These are phyloP conservation scores for Megaleporinus macrocephalus DNA, from an alignment of 2,113 vertebrate genomes.

Conservation along the genomic window DNA sequence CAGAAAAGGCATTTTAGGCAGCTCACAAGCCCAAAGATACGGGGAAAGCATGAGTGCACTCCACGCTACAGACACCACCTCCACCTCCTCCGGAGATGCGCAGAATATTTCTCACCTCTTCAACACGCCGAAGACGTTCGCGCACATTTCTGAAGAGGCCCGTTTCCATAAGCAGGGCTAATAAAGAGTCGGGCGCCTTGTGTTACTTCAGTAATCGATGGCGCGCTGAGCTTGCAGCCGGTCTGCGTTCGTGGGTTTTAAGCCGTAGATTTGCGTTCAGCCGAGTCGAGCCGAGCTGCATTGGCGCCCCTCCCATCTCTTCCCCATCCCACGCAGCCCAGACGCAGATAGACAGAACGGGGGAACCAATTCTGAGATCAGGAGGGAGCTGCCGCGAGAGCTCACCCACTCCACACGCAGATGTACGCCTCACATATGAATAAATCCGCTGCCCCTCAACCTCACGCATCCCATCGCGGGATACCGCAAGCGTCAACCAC, in stretches of 20 bases:
- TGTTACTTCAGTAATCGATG: slow-evolving; percentile 8
- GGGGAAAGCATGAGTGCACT: not conserved
- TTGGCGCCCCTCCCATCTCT: not conserved
- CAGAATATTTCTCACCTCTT: slow-evolving; percentile 76
- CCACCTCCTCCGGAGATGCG: slow-evolving; percentile 46
- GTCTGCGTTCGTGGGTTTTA: not conserved
- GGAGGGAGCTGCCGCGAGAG: not conserved
- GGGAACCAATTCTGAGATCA: slow-evolving; percentile 27
- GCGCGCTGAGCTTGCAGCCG: slow-evolving; percentile 3
- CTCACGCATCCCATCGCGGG: not conserved
- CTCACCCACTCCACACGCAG: not conserved
- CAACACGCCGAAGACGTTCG: slow-evolving; percentile 80
- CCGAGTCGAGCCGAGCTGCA: slow-evolving; percentile 38
- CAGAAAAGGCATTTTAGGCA: slow-evolving; percentile 5
- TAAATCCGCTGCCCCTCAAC: not conserved
- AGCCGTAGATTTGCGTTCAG: slow-evolving; percentile 17
- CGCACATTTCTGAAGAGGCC: slow-evolving; percentile 73
- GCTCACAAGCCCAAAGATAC: not conserved
- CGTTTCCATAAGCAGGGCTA: slow-evolving; percentile 72
- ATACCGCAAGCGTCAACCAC: not conserved
- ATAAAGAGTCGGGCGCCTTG: not conserved
- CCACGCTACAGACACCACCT: slow-evolving; percentile 7
- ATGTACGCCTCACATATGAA: not conserved
- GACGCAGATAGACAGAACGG: not conserved
- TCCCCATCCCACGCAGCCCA: not conserved